Evolutionary conservation across 2,113 vertebrate genomes (phyloP), one percentile per base, ranked within the genome.

Genomic region (Clupea harengus): DNA sequence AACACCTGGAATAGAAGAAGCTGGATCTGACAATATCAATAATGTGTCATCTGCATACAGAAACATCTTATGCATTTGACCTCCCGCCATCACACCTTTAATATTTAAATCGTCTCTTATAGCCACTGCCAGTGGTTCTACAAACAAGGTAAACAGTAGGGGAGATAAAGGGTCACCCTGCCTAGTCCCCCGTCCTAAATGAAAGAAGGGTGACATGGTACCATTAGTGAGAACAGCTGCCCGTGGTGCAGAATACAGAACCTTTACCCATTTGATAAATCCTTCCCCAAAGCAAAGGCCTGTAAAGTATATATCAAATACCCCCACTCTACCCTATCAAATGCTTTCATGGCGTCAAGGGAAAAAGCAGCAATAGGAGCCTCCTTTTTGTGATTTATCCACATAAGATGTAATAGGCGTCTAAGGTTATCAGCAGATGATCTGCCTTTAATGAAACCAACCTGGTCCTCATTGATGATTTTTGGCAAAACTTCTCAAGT

Each of bases 381-480:
- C 8, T 52, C 11, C 13, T 52, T 17, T 11, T 52, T 15, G 11
- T 18, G 50, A 46, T 82, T 60, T 52, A 46, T 10, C 49, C 47
- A 85, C 25, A 18, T 81, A 52, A 81, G 8, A 57, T 85, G 84
- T 50, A 54, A 32, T 13, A 85, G 28, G 28, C 84, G 54, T 10
- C 84, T 52, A 50, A 85, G 17, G 32, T 81, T 60, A 20, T 85
- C 85, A 45, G 32, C 80, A 10, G 85, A 85, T 17, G 50, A 81
- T n/a, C 50, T 81, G 28, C 25, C 60, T 64, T 81, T 81, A 28
- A 85, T 47, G 1, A 85, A 81, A 28, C 78, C 50, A 18, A 85
- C 85, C 20, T 81, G 85, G 60, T 85, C 52, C 25, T 49, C 32
- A 82, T 85, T 67, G 22, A 85, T 85, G 46, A 85, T 64, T 22